Base-by-base conservation (phyloP, 1,140 invertebrate genomes). In the Armadillidium nasatum region DNA sequence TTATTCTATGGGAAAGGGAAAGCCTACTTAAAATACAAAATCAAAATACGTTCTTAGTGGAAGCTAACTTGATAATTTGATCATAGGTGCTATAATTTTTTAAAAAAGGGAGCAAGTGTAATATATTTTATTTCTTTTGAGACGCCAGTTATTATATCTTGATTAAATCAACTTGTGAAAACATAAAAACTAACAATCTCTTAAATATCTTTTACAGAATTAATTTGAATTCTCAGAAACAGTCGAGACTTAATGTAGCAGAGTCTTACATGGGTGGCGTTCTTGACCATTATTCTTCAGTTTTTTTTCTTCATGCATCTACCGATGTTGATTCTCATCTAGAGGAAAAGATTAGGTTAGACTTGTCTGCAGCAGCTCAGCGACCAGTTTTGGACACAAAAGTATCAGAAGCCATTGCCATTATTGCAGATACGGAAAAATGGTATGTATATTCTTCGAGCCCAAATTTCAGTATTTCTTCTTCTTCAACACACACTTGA, bases 341-440 rank as follows among this genome's bases (percentile, higher is more conserved):
- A 74, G 73, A 85, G 89, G 90, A 82, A 83, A 85, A 4, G 82
- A 81, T 44, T 82, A 85, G 75, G 79, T 78, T 33, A 71, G 83
- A 69, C 84, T 84, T 91, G 45, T 83, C 85, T 11, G 82, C 89
- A 72, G 85, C 88, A 11, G 85, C 87, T n/a, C 87, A 89, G 83
- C 87, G 88, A 81, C 83, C 85, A 43, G 82, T 86, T 21, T 76
- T 87, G 86, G 86, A 91, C 83, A 89, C 93, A 80, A 88, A 90
- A 44, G 87, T 93, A 0, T 87, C 90, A 15, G 93, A 94, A 83
- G 89, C 92, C 76, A 87, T 94, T 10, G 93, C 92, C 79, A 91
- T 96, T 80, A 85, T 95, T 45, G 94, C 91, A 0, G 91, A 96
- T 82, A 90, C 90, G 78, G 92, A 94, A 82, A 90, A 88, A 22